Percentiles rank a stretch among this genome's conserved stretches.
phyloP scores from a whole-genome alignment of 92 coral and sea anemone species.

The Zoanthus solanderi region DNA sequence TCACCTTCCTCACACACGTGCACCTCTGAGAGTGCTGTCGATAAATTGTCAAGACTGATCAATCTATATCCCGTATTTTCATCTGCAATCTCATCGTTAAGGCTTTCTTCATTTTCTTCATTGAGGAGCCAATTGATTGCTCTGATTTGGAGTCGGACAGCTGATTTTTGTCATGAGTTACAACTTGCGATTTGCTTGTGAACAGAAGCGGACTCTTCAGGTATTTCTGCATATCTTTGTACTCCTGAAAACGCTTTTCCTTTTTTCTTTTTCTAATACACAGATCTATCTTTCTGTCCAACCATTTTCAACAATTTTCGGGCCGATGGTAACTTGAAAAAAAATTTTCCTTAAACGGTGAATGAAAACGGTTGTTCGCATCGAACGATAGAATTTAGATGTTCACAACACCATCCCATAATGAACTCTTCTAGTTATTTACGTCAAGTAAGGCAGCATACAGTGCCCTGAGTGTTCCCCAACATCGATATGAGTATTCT shows the following conservation, averaged over 20 bases:
- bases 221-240: conserved; percentile 49
- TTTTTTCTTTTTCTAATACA: conserved; percentile 61
- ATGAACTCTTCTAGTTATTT: neutral
- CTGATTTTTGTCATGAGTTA: too few species aligned
- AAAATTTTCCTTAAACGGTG: neutral
- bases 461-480: neutral
- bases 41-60: conserved; percentile 53
- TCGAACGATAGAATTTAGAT: neutral
- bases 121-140: conserved; percentile 61
- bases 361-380: neutral
- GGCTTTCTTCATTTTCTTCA: conserved; percentile 54
- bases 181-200: conserved; percentile 13
- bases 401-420: neutral
- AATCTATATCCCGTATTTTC: conserved; percentile 56
- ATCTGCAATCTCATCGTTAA: conserved; percentile 49
- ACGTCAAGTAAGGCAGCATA: conserved; percentile 26
- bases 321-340: neutral
- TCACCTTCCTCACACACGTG: conserved; percentile 60
- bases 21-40: conserved; percentile 53
- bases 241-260: conserved; percentile 64
- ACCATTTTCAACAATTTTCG: conserved; percentile 37
- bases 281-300: conserved; percentile 47
- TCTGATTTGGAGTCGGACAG: conserved; percentile 47
- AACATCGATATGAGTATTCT: neutral
- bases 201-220: conserved; percentile 34